Evolutionary conservation across 1,140 invertebrate species (phyloP).

Genomic region (Eumeta japonica): DNA sequence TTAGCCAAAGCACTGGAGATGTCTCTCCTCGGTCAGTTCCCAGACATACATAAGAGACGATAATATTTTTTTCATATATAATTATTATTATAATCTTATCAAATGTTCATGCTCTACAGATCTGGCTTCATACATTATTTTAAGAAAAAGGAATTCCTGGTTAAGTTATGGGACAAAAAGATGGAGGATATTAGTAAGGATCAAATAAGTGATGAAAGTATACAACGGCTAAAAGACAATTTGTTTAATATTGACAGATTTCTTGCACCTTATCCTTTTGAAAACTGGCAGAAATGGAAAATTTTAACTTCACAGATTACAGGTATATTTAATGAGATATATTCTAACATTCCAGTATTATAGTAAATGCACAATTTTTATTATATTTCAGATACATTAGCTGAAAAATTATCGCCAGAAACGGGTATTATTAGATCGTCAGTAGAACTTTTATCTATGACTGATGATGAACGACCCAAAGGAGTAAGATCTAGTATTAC

Average conservation of each 20-base stretch:
- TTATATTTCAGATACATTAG: slow-evolving; percentile 28
- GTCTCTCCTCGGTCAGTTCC: slow-evolving; percentile 38
- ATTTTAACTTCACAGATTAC: slow-evolving; percentile 75
- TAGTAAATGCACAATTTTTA: no score
- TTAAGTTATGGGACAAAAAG: slow-evolving; percentile 81
- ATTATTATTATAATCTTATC: neutral
- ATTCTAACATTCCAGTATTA: no score
- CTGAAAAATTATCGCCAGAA: slow-evolving; percentile 61
- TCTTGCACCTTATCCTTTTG: slow-evolving; percentile 90
- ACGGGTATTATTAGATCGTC: slow-evolving; percentile 66
- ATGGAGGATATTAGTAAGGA: slow-evolving; percentile 67
- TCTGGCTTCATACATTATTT: slow-evolving; percentile 92
- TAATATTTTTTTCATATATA: neutral
- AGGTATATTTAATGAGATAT: slow-evolving; percentile 49
- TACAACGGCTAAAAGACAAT: slow-evolving; percentile 68
- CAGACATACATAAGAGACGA: neutral
- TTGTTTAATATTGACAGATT: slow-evolving; percentile 76
- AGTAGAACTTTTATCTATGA: slow-evolving; percentile 67
- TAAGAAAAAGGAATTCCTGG: slow-evolving; percentile 76
- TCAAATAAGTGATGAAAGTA: slow-evolving; percentile 60
- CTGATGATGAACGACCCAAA: slow-evolving; percentile 63
- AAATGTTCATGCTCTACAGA: slow-evolving; percentile 57
- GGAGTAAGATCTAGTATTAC: slow-evolving; percentile 36
- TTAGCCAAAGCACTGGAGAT: slow-evolving; percentile 56
- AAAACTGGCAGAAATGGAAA: slow-evolving; percentile 85